phyloP scores from a whole-genome alignment of 2,888 invertebrate species.

The Papilio demoleus region DNA sequence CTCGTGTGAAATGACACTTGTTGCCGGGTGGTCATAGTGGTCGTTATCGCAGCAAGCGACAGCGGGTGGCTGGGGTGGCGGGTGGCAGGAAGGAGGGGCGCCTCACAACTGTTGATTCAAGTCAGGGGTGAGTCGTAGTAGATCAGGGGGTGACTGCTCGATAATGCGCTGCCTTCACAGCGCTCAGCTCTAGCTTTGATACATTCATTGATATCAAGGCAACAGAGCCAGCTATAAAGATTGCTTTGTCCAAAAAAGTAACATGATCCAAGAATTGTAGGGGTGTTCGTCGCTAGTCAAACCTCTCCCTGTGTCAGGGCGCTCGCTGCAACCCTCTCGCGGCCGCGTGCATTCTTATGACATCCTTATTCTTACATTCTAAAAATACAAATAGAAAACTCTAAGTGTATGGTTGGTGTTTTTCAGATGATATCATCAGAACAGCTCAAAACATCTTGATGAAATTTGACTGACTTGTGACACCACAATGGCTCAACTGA shows the following conservation, averaged over 20 bases:
- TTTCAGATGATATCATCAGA: too few relatives aligned
- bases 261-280: background rate
- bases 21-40: slow-evolving; percentile 15
- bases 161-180: slow-evolving; percentile 9
- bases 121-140: slow-evolving; percentile 5
- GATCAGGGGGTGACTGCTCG: slow-evolving; percentile 19
- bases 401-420: too few relatives aligned
- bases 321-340: too few relatives aligned
- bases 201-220: background rate
- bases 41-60: slow-evolving; percentile 15
- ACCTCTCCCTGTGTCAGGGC: too few relatives aligned
- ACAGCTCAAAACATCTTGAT: too few relatives aligned
- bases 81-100: background rate
- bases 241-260: background rate
- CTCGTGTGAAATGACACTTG: slow-evolving; percentile 23
- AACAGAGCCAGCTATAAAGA: background rate
- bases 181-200: background rate
- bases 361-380: too few relatives aligned
- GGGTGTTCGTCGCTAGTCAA: too few relatives aligned
- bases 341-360: too few relatives aligned
- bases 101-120: slow-evolving; percentile 37
- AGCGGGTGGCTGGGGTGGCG: background rate
- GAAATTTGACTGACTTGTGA: too few relatives aligned
- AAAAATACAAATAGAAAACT: too few relatives aligned
- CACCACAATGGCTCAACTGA: too few relatives aligned